phyloP scores from a whole-genome alignment of 1,140 invertebrate species.

The Oedothorax gibbosus region DNA sequence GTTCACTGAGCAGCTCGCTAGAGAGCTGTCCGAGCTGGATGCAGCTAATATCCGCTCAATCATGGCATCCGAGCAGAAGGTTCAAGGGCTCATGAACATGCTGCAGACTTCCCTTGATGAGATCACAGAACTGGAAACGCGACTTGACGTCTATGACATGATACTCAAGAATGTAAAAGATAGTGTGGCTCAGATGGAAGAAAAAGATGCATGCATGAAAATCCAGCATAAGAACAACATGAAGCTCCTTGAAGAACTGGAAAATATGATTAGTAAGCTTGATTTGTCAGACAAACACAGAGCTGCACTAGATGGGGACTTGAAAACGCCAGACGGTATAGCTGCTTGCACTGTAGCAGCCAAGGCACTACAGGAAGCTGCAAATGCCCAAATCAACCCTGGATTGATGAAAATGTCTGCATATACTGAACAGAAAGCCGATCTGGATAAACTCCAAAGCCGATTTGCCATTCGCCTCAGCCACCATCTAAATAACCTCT shows the following conservation, averaged over 20 bases:
- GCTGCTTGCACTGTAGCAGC: constrained; percentile 83
- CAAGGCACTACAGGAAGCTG: constrained; percentile 80
- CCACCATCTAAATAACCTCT: constrained; percentile 91
- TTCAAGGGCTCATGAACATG: constrained; percentile 85
- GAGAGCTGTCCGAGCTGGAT: constrained; percentile 85
- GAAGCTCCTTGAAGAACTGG: constrained; percentile 81
- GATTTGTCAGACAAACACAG: constrained; percentile 80
- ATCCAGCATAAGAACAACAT: constrained; percentile 87
- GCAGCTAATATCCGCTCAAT: constrained; percentile 86
- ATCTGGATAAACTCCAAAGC: constrained; percentile 84
- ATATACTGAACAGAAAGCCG: constrained; percentile 88
- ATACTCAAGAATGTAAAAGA: constrained; percentile 81
- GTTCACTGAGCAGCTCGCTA: constrained; percentile 85
- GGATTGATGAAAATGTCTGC: constrained; percentile 78
- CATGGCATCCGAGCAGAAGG: constrained; percentile 84
- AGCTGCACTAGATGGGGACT: constrained; percentile 79
- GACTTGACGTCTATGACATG: constrained; percentile 82
- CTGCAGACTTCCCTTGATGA: constrained; percentile 77
- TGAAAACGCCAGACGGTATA: constrained; percentile 80
- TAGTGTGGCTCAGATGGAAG: constrained; percentile 89
- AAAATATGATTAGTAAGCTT: constrained; percentile 82
- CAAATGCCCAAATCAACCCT: constrained; percentile 76
- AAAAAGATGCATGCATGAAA: constrained; percentile 90
- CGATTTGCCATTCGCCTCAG: constrained; percentile 86
- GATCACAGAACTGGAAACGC: constrained; percentile 80